Evolutionary conservation across 2,113 vertebrate genomes (phyloP).

Genomic region (Athene cunicularia): DNA sequence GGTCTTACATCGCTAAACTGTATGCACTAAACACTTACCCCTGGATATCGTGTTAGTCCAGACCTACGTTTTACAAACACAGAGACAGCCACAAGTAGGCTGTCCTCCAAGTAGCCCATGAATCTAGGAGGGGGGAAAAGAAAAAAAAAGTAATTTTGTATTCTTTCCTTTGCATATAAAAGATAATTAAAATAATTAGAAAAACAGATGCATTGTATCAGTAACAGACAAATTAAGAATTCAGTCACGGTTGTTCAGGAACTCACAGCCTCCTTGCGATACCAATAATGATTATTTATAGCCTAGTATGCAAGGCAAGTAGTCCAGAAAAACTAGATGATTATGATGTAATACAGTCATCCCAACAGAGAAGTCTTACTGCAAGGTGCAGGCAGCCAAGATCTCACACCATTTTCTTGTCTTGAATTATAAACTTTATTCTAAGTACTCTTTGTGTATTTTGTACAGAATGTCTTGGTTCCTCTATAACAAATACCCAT

Average conservation of each 20-base stretch:
- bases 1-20: neutral
- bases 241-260: neutral
- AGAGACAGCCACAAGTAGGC: neutral
- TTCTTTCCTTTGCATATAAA: neutral
- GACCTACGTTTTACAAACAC: neutral
- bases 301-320: slow-evolving; percentile 4
- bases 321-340: slow-evolving; percentile 16
- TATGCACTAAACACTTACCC: neutral
- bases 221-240: slow-evolving; percentile 37
- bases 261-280: neutral
- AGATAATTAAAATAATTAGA: slow-evolving; percentile 14
- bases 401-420: neutral
- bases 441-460: neutral
- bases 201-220: slow-evolving; percentile 17
- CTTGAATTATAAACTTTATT: neutral
- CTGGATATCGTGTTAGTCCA: neutral
- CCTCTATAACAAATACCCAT: neutral
- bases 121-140: neutral
- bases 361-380: neutral
- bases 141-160: neutral
- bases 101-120: neutral
- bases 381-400: neutral
- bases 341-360: neutral
- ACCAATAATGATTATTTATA: slow-evolving; percentile 49
- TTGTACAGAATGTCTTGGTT: neutral